Evolutionary conservation across 2,113 vertebrate genomes (phyloP).

Genomic region (Ctenomys sociabilis): DNA sequence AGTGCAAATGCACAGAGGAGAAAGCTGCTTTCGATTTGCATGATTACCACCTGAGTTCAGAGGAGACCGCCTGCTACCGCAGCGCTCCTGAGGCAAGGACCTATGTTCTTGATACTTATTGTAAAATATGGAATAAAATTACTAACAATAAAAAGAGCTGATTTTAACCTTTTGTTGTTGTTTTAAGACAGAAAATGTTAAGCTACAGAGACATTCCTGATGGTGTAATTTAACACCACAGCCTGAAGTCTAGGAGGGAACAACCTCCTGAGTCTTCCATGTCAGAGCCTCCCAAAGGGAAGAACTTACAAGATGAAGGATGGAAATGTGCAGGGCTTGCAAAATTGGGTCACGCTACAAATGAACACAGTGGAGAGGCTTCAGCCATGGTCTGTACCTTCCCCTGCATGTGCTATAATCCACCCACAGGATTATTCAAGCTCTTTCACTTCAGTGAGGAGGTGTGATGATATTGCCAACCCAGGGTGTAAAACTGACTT

Average conservation of each 20-base stretch:
- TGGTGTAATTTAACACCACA: neutral
- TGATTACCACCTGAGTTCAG: constrained; percentile 1
- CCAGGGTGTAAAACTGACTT: constrained; percentile 66
- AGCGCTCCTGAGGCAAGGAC: neutral
- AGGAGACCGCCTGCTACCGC: neutral
- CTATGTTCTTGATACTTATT: neutral
- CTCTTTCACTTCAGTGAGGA: constrained; percentile 51
- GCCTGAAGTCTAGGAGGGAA: neutral
- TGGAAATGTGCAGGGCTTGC: neutral
- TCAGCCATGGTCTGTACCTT: neutral
- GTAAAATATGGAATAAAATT: neutral
- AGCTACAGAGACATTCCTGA: neutral
- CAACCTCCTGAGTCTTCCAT: accelerated
- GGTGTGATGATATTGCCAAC: constrained; percentile 61
- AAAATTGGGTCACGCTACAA: neutral
- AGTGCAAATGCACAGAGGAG: constrained; percentile 42
- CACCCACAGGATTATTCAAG: neutral
- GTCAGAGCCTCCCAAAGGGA: neutral
- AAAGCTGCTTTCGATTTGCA: constrained; percentile 77
- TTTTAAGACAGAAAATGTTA: neutral
- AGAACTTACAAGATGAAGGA: neutral
- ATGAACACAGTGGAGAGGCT: accelerated
- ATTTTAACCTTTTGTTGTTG: neutral
- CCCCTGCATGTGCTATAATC: neutral
- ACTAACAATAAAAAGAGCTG: neutral